Evolutionary conservation across 2,888 invertebrate genomes (phyloP).

Genomic region (Lysandra coridon): DNA sequence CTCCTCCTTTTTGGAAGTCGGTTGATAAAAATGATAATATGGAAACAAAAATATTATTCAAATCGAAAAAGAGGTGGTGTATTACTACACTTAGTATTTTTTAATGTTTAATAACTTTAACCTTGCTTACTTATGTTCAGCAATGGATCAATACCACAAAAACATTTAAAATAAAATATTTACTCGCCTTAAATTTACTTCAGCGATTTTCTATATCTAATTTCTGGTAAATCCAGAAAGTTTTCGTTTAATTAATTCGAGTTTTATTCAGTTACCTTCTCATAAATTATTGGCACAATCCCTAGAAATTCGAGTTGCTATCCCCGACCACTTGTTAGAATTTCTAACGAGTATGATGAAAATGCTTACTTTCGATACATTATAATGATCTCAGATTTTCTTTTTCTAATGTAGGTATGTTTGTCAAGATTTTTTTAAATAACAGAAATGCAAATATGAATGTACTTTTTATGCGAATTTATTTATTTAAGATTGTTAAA

Average conservation of each 20-base stretch:
- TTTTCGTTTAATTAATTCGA: constrained; percentile 53
- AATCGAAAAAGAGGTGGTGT: no score
- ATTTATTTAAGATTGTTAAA: background rate
- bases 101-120: no score
- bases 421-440: background rate
- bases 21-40: no score
- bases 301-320: constrained; percentile 36
- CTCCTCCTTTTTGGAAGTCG: no score
- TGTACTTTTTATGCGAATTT: background rate
- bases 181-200: constrained; percentile 22
- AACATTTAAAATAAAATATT: no score
- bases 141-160: background rate
- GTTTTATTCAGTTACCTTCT: constrained; percentile 43
- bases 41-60: no score
- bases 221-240: constrained; percentile 44
- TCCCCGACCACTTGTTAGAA: constrained; percentile 14
- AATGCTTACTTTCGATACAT: background rate
- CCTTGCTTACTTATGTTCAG: background rate
- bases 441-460: background rate
- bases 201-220: constrained; percentile 39
- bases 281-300: constrained; percentile 53
- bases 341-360: background rate
- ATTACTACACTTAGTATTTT: no score
- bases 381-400: background rate
- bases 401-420: background rate